A percentile compares a stretch with the other conserved stretches of the same genome.
Evolutionary conservation across 2,113 vertebrate species (phyloP).

Genomic region (Formicarius rufipectus): DNA sequence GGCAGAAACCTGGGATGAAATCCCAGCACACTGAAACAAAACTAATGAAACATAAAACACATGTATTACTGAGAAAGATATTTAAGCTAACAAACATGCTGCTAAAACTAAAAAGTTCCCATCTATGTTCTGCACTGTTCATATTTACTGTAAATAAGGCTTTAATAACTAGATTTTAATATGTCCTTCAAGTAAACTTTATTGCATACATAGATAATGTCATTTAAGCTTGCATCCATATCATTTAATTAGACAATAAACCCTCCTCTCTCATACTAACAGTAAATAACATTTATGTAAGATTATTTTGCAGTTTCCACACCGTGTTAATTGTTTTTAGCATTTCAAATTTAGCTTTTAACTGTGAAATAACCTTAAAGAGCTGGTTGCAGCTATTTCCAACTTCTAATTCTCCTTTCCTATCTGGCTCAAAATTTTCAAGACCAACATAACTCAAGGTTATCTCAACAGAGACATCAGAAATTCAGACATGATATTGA

Average conservation of each 20-base stretch:
- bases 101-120: background rate
- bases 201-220: background rate
- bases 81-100: background rate
- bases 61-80: background rate
- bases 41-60: background rate
- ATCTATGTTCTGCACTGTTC: background rate
- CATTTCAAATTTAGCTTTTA: constrained; percentile 30
- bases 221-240: background rate
- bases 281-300: constrained; percentile 11
- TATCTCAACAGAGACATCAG: background rate
- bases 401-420: background rate
- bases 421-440: background rate
- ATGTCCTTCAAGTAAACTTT: background rate
- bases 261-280: background rate
- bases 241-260: constrained; percentile 15
- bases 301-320: constrained; percentile 3
- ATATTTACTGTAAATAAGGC: background rate
- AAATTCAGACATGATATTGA: background rate
- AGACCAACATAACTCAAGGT: background rate
- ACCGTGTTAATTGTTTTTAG: background rate
- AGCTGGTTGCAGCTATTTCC: background rate
- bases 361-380: constrained; percentile 16
- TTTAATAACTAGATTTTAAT: background rate
- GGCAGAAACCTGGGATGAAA: background rate
- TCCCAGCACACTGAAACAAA: background rate